phyloP scores from a whole-genome alignment of 2,888 invertebrate genomes.

The Macrosoma leucophasiata region DNA sequence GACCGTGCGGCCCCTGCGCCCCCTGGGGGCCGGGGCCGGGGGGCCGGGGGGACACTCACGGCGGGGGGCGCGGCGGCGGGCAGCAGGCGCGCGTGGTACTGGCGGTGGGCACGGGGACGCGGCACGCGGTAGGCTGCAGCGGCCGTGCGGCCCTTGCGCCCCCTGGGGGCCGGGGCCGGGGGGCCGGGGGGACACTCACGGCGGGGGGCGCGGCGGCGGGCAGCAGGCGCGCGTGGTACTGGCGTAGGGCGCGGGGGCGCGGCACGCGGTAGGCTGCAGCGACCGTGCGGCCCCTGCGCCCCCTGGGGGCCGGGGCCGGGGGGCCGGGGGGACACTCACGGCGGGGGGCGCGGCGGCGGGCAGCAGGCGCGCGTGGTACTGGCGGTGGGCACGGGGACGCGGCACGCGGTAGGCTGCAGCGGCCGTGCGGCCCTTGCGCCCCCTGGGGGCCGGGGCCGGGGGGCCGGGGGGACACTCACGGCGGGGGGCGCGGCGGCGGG shows the following conservation, averaged over 20 bases:
- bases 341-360: conserved; percentile 93
- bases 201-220: conserved; percentile 93
- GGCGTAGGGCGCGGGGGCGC: conserved; percentile 80
- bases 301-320: no score
- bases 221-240: conserved; percentile 90
- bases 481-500: conserved; percentile 93
- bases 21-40: no score
- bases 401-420: conserved; percentile 83
- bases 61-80: conserved; percentile 93
- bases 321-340: no score
- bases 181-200: no score
- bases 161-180: no score
- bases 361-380: conserved; percentile 90
- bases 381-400: conserved; percentile 77
- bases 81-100: conserved; percentile 90
- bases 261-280: conserved; percentile 83
- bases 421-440: conserved; percentile 82
- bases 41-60: no score
- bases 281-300: conserved; percentile 82
- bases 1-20: conserved; percentile 82
- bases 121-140: conserved; percentile 83
- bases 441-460: no score
- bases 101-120: conserved; percentile 77
- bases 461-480: no score
- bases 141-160: conserved; percentile 82